Evolutionary conservation across 2,797 vertebrate species (phyloP), one percentile per base, ranked within the genome.

Genomic region (Gymnoscopelus braueri): DNA sequence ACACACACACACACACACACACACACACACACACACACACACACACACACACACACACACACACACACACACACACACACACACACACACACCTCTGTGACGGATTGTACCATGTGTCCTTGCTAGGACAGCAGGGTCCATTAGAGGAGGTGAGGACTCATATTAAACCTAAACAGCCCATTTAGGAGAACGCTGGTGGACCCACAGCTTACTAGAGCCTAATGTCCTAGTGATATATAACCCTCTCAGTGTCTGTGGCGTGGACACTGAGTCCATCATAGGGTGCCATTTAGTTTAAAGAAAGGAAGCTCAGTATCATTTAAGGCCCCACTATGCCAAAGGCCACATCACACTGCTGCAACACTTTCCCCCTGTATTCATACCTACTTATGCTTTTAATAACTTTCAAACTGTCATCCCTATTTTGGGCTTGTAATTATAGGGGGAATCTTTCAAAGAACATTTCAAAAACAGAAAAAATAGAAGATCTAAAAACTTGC

Each of bases 111-210:
- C 0, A 5, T 1, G 59, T 78, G 77, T 79, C 85, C 87, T 87
- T 83, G 72, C 51, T 29, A 72, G 10, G 68, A 72, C 69, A 83
- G 74, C 63, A 15, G 5, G 51, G 55, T 63, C 79, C 70, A 89
- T 85, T 85, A 84, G 66, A 80, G 49, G 78, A 84, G 79, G 81
- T 83, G 83, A 89, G 79, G 77, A 72, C 75, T 67, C 81, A 63
- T 79, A 88, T 86, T 78, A 83, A 83, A 85, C 73, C 77, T 49
- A 78, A 79, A 83, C 69, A 81, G 58, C 73, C 80, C 67, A 69
- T 77, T 71, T 65, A 64, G 12, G 44, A 69, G 50, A 62, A 9
- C 54, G 67, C 72, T 57, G 67, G 53, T 61, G 79, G 78, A 85
- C 67, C 73, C 78, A 79, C 64, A 67, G 75, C 66, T 75, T 83